Conservation (phyloP, 2,888 invertebrate species). For the Cephus nigrinus region DNA sequence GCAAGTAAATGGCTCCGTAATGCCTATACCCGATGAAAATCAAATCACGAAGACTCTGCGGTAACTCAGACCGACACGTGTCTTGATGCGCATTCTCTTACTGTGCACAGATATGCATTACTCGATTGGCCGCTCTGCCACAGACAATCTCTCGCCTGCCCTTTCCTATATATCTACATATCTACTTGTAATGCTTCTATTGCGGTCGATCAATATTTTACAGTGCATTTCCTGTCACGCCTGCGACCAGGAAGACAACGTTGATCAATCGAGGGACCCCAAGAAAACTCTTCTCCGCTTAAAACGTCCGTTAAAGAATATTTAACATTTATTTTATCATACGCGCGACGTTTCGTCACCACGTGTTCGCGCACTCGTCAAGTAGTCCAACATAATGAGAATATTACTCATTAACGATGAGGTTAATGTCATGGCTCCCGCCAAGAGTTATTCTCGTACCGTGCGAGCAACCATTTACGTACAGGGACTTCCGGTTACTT, state of each 20-base stretch:
- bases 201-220: not conserved
- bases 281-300: no score
- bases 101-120: not conserved
- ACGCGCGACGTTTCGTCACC: not conserved
- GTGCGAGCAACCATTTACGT: constrained; percentile 33
- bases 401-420: not conserved
- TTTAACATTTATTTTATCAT: not conserved
- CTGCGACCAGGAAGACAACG: not conserved
- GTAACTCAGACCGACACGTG: not conserved
- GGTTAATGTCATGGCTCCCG: not conserved
- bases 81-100: not conserved
- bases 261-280: not conserved
- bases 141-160: not conserved
- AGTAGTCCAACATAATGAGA: not conserved
- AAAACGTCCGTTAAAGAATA: not conserved
- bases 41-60: not conserved
- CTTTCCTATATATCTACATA: not conserved
- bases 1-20: not conserved
- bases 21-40: not conserved
- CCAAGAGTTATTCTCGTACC: not conserved
- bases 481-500: constrained; percentile 41
- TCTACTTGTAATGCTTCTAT: not conserved
- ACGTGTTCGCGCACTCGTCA: not conserved
- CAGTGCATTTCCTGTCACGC: not conserved
- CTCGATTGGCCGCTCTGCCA: not conserved